A percentile compares a stretch with the other conserved stretches of the same genome.
Evolutionary conservation across 2,888 invertebrate species (phyloP).

Genomic region (Dermolepida albohirtum): DNA sequence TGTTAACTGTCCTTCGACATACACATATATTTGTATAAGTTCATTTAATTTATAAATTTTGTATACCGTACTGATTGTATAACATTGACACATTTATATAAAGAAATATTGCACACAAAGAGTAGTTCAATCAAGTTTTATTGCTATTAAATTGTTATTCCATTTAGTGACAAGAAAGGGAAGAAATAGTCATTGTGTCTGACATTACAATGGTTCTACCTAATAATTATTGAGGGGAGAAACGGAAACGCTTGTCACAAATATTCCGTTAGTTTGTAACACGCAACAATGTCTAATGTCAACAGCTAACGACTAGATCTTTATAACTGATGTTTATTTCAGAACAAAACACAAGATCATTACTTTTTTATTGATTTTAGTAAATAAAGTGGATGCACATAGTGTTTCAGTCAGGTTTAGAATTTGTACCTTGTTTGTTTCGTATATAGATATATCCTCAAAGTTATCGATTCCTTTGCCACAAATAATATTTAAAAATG

Average conservation of each 20-base stretch:
- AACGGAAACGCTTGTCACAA: constrained; percentile 15
- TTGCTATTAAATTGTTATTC: constrained; percentile 20
- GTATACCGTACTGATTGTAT: too few relatives aligned
- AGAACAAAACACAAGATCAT: background rate
- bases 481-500: too few relatives aligned
- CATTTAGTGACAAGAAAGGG: constrained; percentile 1
- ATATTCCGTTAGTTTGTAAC: constrained; percentile 8
- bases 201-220: constrained; percentile 11
- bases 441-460: too few relatives aligned
- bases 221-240: constrained; percentile 10
- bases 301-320: background rate
- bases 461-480: too few relatives aligned
- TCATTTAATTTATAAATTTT: too few relatives aligned
- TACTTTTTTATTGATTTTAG: too few relatives aligned
- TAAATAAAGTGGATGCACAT: too few relatives aligned
- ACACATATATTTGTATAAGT: too few relatives aligned
- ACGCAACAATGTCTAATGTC: constrained; percentile 18
- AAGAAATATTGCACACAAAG: background rate
- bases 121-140: constrained; percentile 17
- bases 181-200: constrained; percentile 11
- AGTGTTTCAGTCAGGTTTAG: too few relatives aligned
- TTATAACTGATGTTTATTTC: constrained; percentile 1
- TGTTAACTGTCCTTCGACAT: too few relatives aligned
- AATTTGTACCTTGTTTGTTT: too few relatives aligned
- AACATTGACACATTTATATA: background rate